phyloP scores from a whole-genome alignment of 2,113 vertebrate species.

The Gasterosteus nipponicus region DNA sequence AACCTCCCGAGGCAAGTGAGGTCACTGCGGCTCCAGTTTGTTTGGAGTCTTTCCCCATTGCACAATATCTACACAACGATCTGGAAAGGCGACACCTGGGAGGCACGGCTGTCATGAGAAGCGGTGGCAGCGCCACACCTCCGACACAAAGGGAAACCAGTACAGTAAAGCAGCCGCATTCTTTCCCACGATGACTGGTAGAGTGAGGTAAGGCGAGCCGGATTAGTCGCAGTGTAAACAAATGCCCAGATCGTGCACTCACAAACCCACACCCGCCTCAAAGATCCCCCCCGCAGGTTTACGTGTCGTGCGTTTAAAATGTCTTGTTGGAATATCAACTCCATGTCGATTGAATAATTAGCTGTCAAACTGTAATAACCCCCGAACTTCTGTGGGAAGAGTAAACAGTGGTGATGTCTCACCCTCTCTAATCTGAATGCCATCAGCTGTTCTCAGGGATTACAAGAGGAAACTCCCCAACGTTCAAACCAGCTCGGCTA shows the following conservation, averaged over 20 bases:
- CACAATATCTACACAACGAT: constrained; percentile 62
- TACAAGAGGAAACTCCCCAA: constrained; percentile 26
- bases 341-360: neutral
- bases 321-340: neutral
- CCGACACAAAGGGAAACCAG: constrained; percentile 61
- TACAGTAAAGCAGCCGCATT: constrained; percentile 72
- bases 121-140: constrained; percentile 60
- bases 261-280: constrained; percentile 28
- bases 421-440: constrained; percentile 12
- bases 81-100: constrained; percentile 67
- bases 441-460: constrained; percentile 31
- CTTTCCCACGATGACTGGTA: constrained; percentile 77
- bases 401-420: constrained; percentile 35
- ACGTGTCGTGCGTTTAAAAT: constrained; percentile 21
- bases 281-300: constrained; percentile 15
- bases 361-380: neutral
- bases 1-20: constrained; percentile 70
- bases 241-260: constrained; percentile 11
- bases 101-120: constrained; percentile 62
- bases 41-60: constrained; percentile 67
- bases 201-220: constrained; percentile 65
- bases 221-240: constrained; percentile 64
- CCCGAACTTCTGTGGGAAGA: constrained; percentile 28
- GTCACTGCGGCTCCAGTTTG: constrained; percentile 66
- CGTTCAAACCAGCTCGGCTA: constrained; percentile 45